Evolutionary conservation across 2,888 invertebrate genomes (phyloP).

Genomic region (Punctoribates punctum): DNA sequence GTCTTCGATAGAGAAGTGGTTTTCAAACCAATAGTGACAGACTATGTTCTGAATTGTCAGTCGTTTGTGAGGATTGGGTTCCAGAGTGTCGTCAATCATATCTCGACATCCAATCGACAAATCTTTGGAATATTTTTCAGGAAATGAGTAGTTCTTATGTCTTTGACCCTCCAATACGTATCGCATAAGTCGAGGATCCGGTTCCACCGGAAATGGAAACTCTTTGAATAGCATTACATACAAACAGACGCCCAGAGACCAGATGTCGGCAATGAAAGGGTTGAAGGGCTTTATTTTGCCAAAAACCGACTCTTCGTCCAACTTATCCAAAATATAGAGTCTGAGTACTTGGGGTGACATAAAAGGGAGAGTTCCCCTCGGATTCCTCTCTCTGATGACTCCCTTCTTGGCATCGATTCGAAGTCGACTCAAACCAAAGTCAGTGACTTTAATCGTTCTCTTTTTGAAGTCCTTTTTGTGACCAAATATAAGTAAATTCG

Average conservation of each 20-base stretch:
- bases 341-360: conserved; percentile 1
- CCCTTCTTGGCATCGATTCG: background rate
- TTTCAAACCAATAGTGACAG: background rate
- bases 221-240: background rate
- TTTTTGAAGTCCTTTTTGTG: background rate
- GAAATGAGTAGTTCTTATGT: background rate
- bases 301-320: background rate
- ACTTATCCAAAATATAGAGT: background rate
- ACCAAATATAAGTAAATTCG: background rate
- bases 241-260: conserved; percentile 1
- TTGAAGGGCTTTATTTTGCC: background rate
- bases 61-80: conserved; percentile 11
- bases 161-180: background rate
- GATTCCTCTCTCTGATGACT: background rate
- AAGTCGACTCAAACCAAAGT: conserved; percentile 10
- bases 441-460: background rate
- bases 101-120: background rate
- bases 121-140: background rate
- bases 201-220: background rate
- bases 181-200: background rate
- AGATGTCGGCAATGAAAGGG: conserved; percentile 1
- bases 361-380: background rate
- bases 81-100: background rate
- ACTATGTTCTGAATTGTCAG: background rate
- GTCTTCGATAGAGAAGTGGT: background rate